Conservation (phyloP, 1,140 invertebrate genomes). For the Sogatella furcifera region DNA sequence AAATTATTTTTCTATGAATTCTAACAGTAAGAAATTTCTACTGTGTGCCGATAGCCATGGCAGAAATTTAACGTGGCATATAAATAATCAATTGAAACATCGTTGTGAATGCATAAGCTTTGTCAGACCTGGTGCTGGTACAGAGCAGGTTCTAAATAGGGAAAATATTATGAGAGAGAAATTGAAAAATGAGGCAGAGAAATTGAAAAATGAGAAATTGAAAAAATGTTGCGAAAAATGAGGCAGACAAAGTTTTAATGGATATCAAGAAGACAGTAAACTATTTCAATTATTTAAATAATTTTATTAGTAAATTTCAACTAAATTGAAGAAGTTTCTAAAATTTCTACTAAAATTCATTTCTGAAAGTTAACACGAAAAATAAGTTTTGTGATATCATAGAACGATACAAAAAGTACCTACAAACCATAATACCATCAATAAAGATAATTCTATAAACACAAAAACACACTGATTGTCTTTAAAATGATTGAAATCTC, state of each 20-base stretch:
- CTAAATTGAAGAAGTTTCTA: no score
- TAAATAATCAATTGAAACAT: not conserved
- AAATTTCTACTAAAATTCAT: no score
- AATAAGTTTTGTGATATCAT: no score
- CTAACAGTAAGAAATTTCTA: not conserved
- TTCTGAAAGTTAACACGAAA: no score
- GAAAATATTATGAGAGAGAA: not conserved
- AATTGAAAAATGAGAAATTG: not conserved
- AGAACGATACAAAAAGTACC: no score
- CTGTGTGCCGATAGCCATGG: constrained; percentile 3
- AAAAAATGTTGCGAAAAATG: not conserved
- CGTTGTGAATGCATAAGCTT: not conserved
- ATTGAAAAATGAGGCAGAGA: not conserved
- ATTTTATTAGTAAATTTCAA: no score
- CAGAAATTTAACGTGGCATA: not conserved
- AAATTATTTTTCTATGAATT: no score
- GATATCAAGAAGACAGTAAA: not conserved
- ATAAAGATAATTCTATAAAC: no score
- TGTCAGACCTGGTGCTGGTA: not conserved
- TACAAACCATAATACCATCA: no score
- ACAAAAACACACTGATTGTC: no score
- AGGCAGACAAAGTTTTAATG: no score
- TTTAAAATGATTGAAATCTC: no score
- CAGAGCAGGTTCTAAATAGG: not conserved
- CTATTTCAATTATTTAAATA: not conserved